These are phyloP conservation scores for Thysanoteuthis rhombus DNA, from an alignment of 2,888 invertebrate species.

Conservation along the genomic window DNA sequence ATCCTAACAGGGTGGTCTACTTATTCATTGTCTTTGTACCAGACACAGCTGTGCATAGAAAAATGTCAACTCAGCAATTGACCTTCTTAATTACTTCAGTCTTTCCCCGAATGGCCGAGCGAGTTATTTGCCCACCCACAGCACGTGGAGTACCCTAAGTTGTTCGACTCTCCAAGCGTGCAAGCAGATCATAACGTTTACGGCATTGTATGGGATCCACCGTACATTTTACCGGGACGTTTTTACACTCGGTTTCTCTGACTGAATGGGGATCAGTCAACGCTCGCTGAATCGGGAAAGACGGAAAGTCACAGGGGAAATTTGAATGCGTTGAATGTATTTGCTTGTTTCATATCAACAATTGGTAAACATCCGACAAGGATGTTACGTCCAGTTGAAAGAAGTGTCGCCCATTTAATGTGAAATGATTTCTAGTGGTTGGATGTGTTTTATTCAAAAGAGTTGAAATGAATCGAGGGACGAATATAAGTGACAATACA, in stretches of 20 bases:
- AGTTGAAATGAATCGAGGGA: background rate
- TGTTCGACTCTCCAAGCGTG: too few relatives aligned
- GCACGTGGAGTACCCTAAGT: background rate
- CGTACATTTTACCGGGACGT: background rate
- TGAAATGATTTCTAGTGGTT: background rate
- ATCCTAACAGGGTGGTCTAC: too few relatives aligned
- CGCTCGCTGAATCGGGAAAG: background rate
- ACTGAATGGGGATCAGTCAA: background rate
- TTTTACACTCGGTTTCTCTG: background rate
- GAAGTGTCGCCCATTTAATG: background rate
- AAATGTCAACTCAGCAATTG: background rate
- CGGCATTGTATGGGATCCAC: background rate
- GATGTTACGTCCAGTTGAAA: background rate
- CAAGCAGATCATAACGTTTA: background rate
- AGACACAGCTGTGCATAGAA: background rate
- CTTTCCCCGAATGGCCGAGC: too few relatives aligned
- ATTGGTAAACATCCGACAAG: background rate
- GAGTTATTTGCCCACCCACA: background rate
- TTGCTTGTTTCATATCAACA: background rate
- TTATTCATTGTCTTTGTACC: too few relatives aligned
- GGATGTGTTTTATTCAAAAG: background rate
- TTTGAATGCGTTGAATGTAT: background rate
- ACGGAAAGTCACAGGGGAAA: background rate
- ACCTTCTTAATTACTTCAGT: background rate
- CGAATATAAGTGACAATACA: too few relatives aligned